A percentile compares a stretch with the other conserved stretches of the same genome.
Conservation (phyloP, 2,888 invertebrate species). For the Brachypalpus laphriformis region DNA sequence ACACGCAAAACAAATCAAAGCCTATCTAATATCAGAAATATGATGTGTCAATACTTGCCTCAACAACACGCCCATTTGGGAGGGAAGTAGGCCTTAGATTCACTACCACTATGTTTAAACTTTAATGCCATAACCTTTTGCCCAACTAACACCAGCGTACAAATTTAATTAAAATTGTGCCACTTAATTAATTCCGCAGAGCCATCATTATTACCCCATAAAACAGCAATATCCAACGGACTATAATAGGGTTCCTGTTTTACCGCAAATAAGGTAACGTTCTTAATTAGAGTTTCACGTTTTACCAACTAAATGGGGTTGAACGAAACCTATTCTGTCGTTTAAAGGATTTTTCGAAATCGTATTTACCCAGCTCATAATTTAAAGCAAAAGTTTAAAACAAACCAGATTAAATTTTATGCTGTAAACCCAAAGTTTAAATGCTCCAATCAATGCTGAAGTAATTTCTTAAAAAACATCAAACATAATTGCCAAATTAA, state of each 20-base stretch:
- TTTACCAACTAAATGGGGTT: conserved; percentile 54
- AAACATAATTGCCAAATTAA: conserved; percentile 40
- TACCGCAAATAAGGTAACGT: conserved; percentile 66
- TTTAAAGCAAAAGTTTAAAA: conserved; percentile 11
- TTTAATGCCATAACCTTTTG: conserved; percentile 41
- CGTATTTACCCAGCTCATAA: not conserved
- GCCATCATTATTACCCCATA: conserved; percentile 70
- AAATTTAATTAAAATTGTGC: conserved; percentile 72
- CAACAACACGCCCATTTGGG: not conserved
- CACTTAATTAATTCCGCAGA: conserved; percentile 70
- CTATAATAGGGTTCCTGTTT: conserved; percentile 70
- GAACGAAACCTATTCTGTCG: conserved; percentile 53
- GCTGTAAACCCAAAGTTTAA: not conserved
- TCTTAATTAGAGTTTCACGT: conserved; percentile 67
- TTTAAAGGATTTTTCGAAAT: conserved; percentile 41
- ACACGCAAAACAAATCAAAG: not conserved
- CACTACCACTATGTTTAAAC: conserved; percentile 34
- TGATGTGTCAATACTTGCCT: not conserved
- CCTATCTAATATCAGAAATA: not conserved
- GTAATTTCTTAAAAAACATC: conserved; percentile 44
- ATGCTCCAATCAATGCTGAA: conserved; percentile 30
- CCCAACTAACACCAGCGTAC: conserved; percentile 25
- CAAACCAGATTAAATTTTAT: conserved; percentile 18
- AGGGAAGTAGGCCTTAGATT: not conserved
- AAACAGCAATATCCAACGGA: conserved; percentile 62